These are phyloP conservation scores for Pterostichus madidus DNA, from an alignment of 2,888 invertebrate genomes.

Conservation along the genomic window DNA sequence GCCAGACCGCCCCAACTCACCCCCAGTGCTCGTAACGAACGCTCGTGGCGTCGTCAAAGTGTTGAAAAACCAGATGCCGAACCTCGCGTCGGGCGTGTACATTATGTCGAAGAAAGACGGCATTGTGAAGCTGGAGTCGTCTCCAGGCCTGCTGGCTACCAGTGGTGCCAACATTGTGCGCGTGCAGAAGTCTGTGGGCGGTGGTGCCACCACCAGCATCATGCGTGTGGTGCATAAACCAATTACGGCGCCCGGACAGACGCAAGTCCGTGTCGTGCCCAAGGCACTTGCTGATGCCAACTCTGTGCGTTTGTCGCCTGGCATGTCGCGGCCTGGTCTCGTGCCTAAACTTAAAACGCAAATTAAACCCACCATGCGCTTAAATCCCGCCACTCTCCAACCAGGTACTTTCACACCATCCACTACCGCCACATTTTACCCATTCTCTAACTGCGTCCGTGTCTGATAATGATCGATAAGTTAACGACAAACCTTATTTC, in stretches of 20 bases:
- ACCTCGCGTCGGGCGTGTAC: slow-evolving; percentile 83
- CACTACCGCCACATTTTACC: too few species aligned
- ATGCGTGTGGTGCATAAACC: slow-evolving; percentile 38
- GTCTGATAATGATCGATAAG: too few species aligned
- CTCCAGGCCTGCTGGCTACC: slow-evolving; percentile 76
- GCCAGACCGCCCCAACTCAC: slow-evolving; percentile 72
- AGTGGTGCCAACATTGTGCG: slow-evolving; percentile 77
- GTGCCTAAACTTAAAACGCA: slow-evolving; percentile 56
- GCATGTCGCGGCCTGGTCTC: slow-evolving; percentile 56
- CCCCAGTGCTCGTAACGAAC: slow-evolving; percentile 78
- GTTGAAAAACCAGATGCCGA: slow-evolving; percentile 86
- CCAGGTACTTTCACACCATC: background rate
- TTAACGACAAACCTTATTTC: too few species aligned
- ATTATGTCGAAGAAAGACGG: slow-evolving; percentile 89
- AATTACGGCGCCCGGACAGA: slow-evolving; percentile 78
- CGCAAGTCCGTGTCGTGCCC: slow-evolving; percentile 77
- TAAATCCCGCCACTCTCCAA: slow-evolving; percentile 32
- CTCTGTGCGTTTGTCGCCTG: slow-evolving; percentile 63
- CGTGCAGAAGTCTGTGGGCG: slow-evolving; percentile 74
- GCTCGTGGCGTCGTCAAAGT: slow-evolving; percentile 87
- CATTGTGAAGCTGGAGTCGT: slow-evolving; percentile 85
- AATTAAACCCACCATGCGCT: slow-evolving; percentile 67
- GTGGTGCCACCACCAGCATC: background rate
- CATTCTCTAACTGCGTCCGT: too few species aligned
- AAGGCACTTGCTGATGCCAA: slow-evolving; percentile 22